Conservation (phyloP, 2,888 invertebrate species). For the Dryobota labecula region DNA sequence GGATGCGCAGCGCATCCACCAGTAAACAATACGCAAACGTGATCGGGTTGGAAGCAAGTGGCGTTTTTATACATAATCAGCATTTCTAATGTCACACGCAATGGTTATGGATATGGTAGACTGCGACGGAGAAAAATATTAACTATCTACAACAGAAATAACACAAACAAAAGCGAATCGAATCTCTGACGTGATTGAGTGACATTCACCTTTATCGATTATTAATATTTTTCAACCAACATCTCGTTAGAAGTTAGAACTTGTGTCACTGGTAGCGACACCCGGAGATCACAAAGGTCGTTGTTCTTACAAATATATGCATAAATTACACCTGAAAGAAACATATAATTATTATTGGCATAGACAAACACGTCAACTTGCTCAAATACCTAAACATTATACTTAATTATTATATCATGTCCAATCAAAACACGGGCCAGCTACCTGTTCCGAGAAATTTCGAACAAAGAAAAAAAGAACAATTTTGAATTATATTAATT, state of each 20-base stretch:
- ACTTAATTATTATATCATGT: conserved; percentile 52
- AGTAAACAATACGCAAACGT: conserved; percentile 76
- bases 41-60: conserved; percentile 67
- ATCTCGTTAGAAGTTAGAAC: conserved; percentile 25
- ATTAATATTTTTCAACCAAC: conserved; percentile 33
- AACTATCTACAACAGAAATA: neutral
- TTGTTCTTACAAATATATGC: conserved; percentile 82
- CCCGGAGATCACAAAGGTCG: conserved; percentile 78
- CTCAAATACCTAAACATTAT: conserved; percentile 67
- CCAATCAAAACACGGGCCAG: conserved; percentile 76
- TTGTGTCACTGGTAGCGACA: conserved; percentile 58
- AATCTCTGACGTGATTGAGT: neutral
- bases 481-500: conserved; percentile 82
- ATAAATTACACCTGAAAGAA: conserved; percentile 77
- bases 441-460: conserved; percentile 86
- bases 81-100: conserved; percentile 59
- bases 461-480: conserved; percentile 74
- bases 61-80: conserved; percentile 58
- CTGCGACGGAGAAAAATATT: neutral
- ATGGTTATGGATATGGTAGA: conserved; percentile 27
- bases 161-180: neutral
- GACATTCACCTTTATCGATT: conserved; percentile 9
- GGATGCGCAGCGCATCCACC: conserved; percentile 73
- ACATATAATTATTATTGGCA: conserved; percentile 74
- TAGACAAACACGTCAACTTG: conserved; percentile 63